Evolutionary conservation across 1,140 invertebrate genomes (phyloP).

Genomic region (Cydia amplana): DNA sequence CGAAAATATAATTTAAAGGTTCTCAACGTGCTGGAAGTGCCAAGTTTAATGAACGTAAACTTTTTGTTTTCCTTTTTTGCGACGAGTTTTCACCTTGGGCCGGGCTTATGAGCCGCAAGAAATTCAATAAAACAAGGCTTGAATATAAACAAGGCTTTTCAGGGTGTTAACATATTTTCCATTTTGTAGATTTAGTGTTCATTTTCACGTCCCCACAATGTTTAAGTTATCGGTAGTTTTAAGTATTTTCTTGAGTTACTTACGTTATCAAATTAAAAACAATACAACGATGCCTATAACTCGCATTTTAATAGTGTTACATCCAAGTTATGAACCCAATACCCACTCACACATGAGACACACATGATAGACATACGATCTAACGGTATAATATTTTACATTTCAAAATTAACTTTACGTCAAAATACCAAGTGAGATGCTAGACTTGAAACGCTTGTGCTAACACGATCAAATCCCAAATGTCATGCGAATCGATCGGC

Average conservation of each 20-base stretch:
- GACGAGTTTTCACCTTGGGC: background rate
- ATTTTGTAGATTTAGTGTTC: background rate
- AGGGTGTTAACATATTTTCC: background rate
- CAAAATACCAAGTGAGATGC: slow-evolving; percentile 2
- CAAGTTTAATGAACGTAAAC: slow-evolving; percentile 30
- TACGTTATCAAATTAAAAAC: no score
- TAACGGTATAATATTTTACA: background rate
- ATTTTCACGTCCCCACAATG: background rate
- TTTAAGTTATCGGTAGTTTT: background rate
- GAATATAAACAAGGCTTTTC: slow-evolving; percentile 10
- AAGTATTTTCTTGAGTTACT: no score
- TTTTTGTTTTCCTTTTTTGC: slow-evolving; percentile 23
- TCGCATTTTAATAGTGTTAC: no score
- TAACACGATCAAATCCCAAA: slow-evolving; percentile 32
- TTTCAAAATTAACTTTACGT: background rate
- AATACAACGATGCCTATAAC: no score
- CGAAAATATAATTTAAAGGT: slow-evolving; percentile 25
- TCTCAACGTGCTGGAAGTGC: slow-evolving; percentile 8
- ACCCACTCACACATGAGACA: no score
- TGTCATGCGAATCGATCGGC: slow-evolving; percentile 28
- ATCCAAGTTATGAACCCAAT: no score
- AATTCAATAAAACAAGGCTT: slow-evolving; percentile 11
- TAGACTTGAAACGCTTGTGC: slow-evolving; percentile 11
- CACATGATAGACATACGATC: no score
- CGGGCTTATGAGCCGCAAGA: slow-evolving; percentile 23